A percentile compares a stretch with the other conserved stretches of the same genome.
Evolutionary conservation across 2,113 vertebrate species (phyloP).

Genomic region (Dipodomys spectabilis): DNA sequence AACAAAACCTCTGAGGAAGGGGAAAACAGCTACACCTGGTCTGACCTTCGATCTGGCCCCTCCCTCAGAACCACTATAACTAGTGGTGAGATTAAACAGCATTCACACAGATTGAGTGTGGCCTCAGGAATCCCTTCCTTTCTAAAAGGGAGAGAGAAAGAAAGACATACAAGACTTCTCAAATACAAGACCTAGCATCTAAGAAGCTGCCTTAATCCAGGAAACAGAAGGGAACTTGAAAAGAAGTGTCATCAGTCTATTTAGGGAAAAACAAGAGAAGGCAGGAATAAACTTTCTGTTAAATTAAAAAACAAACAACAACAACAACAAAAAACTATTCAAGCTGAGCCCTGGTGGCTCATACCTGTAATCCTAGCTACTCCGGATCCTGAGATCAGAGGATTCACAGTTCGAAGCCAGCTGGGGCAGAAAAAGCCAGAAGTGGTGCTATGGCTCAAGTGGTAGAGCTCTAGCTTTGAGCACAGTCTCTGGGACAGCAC

Average conservation of each 20-base stretch:
- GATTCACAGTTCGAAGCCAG: background rate
- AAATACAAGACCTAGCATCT: background rate
- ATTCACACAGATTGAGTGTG: background rate
- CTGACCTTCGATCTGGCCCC: background rate
- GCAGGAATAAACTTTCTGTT: background rate
- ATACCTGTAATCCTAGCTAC: no score
- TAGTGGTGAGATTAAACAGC: background rate
- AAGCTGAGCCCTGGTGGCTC: no score
- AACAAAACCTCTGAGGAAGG: background rate
- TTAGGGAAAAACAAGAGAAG: constrained; percentile 45
- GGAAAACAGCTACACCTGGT: background rate
- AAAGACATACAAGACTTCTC: background rate
- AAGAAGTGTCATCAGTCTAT: background rate
- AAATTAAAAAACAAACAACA: background rate
- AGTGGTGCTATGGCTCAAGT: no score
- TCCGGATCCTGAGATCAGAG: no score
- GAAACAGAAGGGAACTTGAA: constrained; percentile 44
- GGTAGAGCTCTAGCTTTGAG: no score
- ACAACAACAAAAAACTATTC: no score
- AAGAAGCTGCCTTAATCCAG: background rate
- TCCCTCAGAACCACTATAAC: background rate
- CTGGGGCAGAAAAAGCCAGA: no score
- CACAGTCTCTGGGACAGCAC: no score
- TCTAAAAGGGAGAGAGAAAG: background rate
- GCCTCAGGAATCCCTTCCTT: background rate